These are phyloP conservation scores for Bombyx mandarina DNA, from an alignment of 1,140 invertebrate species.

Conservation along the genomic window DNA sequence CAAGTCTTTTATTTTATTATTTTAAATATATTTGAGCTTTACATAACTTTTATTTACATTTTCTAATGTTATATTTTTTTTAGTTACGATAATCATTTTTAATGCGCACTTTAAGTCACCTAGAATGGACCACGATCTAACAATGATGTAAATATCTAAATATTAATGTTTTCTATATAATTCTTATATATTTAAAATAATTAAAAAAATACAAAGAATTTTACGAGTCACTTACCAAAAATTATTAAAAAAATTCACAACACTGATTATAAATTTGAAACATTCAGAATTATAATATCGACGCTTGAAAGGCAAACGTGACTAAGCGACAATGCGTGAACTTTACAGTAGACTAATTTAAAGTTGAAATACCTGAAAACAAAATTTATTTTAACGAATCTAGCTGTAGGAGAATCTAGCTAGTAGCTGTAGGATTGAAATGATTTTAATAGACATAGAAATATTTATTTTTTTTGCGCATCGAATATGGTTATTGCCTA, in stretches of 20 bases:
- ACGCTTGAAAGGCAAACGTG: too few species aligned
- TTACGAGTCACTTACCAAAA: constrained; percentile 10
- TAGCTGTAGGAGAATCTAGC: too few species aligned
- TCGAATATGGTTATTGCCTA: too few species aligned
- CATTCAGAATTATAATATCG: too few species aligned
- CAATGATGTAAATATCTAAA: too few species aligned
- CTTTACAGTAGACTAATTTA: too few species aligned
- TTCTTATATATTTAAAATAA: constrained; percentile 16
- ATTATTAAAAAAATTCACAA: constrained; percentile 31
- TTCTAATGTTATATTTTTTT: constrained; percentile 12
- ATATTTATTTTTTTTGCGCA: too few species aligned
- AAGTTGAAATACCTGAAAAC: too few species aligned
- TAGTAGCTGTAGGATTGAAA: too few species aligned
- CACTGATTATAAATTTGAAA: constrained; percentile 23
- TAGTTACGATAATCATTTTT: constrained; percentile 43
- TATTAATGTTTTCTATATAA: constrained; percentile 12
- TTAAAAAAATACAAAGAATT: constrained; percentile 15
- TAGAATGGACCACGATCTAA: constrained; percentile 67
- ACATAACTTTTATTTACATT: constrained; percentile 52
- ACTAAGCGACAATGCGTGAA: too few species aligned
- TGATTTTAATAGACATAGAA: too few species aligned
- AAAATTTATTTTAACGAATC: too few species aligned
- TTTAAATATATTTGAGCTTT: constrained; percentile 64
- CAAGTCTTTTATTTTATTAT: constrained; percentile 63
- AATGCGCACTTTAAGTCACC: constrained; percentile 64